Conservation (phyloP, 2,797 vertebrate species). For the Gila robusta region DNA sequence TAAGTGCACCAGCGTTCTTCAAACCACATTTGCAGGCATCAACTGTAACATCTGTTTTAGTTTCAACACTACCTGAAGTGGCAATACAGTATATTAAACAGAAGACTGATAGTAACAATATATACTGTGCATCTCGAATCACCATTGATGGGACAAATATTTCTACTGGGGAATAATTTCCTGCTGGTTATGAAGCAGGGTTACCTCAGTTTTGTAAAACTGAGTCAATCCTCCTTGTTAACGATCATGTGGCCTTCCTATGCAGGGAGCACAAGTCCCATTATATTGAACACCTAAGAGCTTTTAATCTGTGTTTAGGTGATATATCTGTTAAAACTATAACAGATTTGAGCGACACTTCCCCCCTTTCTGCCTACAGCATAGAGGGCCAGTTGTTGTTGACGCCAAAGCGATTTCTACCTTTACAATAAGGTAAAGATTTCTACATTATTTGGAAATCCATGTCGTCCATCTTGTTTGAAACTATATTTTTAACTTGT, state of each 20-base stretch:
- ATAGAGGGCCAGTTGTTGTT: conserved; percentile 25
- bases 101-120: neutral
- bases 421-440: neutral
- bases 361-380: conserved; percentile 9
- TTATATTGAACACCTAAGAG: conserved; percentile 11
- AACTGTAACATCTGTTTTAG: conserved; percentile 12
- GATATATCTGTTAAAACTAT: conserved; percentile 1
- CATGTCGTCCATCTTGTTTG: neutral
- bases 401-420: neutral
- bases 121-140: neutral
- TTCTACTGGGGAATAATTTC: neutral
- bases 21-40: conserved; percentile 18
- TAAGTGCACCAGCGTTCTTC: neutral
- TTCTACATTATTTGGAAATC: neutral
- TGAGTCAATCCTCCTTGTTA: neutral
- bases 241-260: neutral
- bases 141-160: conserved; percentile 24
- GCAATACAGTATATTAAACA: conserved; percentile 16
- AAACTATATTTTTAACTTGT: neutral
- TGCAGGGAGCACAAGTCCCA: neutral
- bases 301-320: neutral
- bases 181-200: neutral
- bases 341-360: conserved; percentile 16
- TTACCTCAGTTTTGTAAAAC: conserved; percentile 7
- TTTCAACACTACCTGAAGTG: conserved; percentile 24